Percentiles rank a stretch among this genome's conserved stretches.
These are phyloP conservation scores for Andrena bucephala DNA, from an alignment of 2,888 invertebrate species.

Conservation along the genomic window DNA sequence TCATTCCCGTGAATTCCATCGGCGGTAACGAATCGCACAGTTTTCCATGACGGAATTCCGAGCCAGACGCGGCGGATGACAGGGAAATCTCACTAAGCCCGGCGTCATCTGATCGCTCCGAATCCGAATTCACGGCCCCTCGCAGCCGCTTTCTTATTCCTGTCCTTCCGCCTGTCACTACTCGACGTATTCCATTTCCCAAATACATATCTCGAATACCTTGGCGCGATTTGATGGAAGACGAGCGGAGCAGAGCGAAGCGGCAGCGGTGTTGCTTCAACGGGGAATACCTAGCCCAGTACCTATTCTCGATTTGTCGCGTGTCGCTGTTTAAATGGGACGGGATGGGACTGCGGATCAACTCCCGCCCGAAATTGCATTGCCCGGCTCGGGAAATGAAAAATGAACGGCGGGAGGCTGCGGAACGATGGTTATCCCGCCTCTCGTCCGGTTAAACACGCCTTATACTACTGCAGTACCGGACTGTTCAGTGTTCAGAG, in stretches of 20 bases:
- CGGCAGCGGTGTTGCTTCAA: not conserved
- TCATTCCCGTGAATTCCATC: not conserved
- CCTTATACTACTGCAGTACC: not conserved
- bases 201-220: conserved; percentile 45
- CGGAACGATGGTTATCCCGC: not conserved
- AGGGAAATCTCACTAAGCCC: not conserved
- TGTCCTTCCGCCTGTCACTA: not conserved
- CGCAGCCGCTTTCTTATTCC: conserved; percentile 20
- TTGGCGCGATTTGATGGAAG: not conserved
- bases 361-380: not conserved
- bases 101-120: conserved; percentile 2
- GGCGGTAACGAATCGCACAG: not conserved
- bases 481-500: no score
- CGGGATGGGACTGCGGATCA: not conserved
- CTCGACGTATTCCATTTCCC: conserved; percentile 41
- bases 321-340: not conserved
- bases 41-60: not conserved
- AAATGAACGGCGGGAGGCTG: not conserved
- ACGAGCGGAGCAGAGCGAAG: not conserved
- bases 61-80: not conserved
- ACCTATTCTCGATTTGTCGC: conserved; percentile 1
- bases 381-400: not conserved
- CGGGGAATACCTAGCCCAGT: not conserved
- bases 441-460: not conserved
- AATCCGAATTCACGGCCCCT: not conserved